Percentiles rank a stretch among this genome's conserved stretches.
Conservation (phyloP, 2,113 vertebrate genomes). For the Perca schrenkii region DNA sequence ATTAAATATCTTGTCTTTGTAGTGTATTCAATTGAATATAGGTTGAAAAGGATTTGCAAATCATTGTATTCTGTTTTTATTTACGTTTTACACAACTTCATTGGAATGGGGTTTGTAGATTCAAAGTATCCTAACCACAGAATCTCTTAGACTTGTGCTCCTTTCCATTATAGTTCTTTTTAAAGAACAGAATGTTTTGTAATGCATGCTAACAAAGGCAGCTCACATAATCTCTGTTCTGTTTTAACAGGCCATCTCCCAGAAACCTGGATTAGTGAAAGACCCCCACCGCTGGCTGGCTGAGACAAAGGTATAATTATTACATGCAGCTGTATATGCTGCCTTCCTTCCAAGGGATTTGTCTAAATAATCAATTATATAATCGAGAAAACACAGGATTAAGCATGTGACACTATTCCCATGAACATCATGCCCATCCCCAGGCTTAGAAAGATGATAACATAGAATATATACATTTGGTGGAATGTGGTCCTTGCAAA, state of each 20-base stretch:
- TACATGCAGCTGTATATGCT: background rate
- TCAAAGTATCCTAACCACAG: background rate
- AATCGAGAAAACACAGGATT: slow-evolving; percentile 27
- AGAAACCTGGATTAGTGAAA: slow-evolving; percentile 84
- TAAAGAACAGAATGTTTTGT: background rate
- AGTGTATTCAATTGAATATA: too few relatives aligned
- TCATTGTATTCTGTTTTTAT: too few relatives aligned
- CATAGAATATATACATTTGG: background rate
- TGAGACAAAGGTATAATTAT: slow-evolving; percentile 91
- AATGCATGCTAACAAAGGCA: slow-evolving; percentile 4
- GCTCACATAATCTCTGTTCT: slow-evolving; percentile 37
- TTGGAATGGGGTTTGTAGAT: too few relatives aligned
- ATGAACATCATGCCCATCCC: background rate
- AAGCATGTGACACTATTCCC: background rate
- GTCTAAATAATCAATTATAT: slow-evolving; percentile 8
- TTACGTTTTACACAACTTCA: too few relatives aligned
- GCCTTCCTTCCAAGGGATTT: background rate
- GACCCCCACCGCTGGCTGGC: slow-evolving; percentile 94
- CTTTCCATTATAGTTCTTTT: background rate
- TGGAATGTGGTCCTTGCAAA: background rate
- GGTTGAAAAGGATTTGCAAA: too few relatives aligned
- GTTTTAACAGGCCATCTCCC: slow-evolving; percentile 87
- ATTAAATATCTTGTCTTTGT: too few relatives aligned
- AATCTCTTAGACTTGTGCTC: background rate
- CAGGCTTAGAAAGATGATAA: background rate